These are phyloP conservation scores for Danio aesculapii DNA, from an alignment of 2,797 vertebrate genomes.

Conservation along the genomic window DNA sequence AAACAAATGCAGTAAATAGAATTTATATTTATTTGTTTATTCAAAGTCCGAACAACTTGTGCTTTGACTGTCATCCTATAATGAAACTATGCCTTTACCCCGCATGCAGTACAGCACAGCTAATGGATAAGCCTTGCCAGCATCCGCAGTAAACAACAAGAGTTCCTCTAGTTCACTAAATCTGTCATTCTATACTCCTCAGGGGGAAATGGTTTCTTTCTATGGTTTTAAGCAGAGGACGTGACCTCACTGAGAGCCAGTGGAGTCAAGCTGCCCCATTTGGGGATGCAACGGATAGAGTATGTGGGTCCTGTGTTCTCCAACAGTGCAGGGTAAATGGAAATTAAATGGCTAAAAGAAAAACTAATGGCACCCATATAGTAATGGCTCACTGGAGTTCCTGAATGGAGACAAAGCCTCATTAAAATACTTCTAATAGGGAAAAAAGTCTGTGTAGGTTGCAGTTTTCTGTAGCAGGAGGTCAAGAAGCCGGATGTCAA, in stretches of 20 bases:
- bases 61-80: background rate
- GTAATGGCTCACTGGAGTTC: background rate
- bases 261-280: background rate
- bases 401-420: background rate
- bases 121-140: conserved; percentile 26
- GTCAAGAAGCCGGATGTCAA: background rate
- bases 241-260: conserved; percentile 6
- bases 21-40: background rate
- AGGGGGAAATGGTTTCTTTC: background rate
- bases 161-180: background rate
- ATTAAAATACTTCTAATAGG: conserved; percentile 23
- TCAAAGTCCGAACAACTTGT: background rate
- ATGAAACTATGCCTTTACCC: background rate
- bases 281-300: background rate
- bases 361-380: conserved; percentile 16
- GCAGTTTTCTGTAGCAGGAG: background rate
- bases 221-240: background rate
- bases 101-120: background rate
- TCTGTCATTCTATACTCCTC: conserved; percentile 2
- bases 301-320: background rate
- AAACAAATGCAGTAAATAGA: background rate
- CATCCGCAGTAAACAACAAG: conserved; percentile 14
- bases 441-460: background rate
- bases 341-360: conserved; percentile 2
- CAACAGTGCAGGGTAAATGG: background rate